Percentiles rank a stretch among this genome's conserved stretches.
Conservation (phyloP, 2,888 invertebrate species). For the Tryphoninae sp. region DNA sequence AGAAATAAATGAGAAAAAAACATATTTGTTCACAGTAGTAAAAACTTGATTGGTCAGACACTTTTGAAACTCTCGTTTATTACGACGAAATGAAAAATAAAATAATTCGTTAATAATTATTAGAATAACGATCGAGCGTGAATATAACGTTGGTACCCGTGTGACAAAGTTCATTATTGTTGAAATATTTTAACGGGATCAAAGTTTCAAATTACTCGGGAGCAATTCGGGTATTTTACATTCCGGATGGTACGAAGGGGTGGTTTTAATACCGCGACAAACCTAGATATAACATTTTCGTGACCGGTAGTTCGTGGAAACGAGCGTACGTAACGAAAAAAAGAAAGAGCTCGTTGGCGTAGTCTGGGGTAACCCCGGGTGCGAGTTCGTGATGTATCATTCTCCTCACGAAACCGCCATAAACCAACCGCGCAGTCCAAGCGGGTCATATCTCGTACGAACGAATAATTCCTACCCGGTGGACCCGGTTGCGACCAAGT, state of each 20-base stretch:
- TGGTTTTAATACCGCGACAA: conserved; percentile 38
- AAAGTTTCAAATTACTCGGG: background rate
- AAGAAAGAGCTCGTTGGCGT: conserved; percentile 16
- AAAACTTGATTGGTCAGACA: no score
- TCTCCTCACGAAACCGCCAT: conserved; percentile 69
- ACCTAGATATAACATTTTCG: conserved; percentile 35
- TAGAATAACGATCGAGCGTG: no score
- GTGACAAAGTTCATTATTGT: no score
- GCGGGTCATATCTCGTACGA: conserved; percentile 53
- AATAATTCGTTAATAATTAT: no score
- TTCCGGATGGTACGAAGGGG: background rate
- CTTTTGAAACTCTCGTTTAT: no score
- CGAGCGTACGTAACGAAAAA: conserved; percentile 1
- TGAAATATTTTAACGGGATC: no score
- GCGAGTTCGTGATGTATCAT: conserved; percentile 62
- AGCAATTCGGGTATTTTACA: conserved; percentile 39
- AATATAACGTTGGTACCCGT: no score
- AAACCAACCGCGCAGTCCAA: conserved; percentile 66
- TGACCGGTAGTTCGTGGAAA: conserved; percentile 38
- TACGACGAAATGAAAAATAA: no score
- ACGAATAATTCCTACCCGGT: conserved; percentile 57
- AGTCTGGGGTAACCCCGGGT: conserved; percentile 37
- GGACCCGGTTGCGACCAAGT: conserved; percentile 55
- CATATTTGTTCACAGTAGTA: no score
- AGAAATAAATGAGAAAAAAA: no score